These are phyloP conservation scores for Nothoprocta pentlandii DNA, from an alignment of 2,113 vertebrate species.

Conservation along the genomic window DNA sequence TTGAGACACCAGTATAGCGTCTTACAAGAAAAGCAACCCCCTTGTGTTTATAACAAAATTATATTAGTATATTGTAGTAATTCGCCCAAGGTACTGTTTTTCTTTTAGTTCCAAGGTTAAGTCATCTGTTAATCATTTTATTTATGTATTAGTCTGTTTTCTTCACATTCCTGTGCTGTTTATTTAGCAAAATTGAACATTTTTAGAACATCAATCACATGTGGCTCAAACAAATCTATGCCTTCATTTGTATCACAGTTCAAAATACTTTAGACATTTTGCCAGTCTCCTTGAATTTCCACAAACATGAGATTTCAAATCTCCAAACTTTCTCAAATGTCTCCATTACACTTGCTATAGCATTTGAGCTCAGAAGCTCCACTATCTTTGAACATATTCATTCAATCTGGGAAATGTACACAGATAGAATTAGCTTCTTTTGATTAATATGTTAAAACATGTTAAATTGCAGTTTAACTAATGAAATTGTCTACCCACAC, in stretches of 20 bases:
- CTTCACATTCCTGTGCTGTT: neutral
- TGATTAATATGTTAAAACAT: constrained; percentile 30
- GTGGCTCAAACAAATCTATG: neutral
- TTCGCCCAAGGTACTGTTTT: neutral
- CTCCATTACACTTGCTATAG: neutral
- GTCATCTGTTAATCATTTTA: neutral
- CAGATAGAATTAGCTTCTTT: neutral
- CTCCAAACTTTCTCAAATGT: neutral
- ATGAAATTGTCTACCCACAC: neutral
- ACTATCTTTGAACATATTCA: constrained; percentile 10
- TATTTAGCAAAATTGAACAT: neutral
- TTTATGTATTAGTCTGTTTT: neutral
- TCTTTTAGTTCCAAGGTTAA: neutral
- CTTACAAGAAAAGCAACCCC: neutral
- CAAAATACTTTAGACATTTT: neutral
- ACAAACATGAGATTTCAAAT: neutral
- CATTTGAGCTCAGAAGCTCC: neutral
- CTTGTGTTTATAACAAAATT: neutral
- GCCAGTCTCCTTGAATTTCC: neutral
- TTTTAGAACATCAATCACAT: neutral
- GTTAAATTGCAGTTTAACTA: constrained; percentile 3
- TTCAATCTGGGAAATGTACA: neutral
- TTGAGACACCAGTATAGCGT: neutral
- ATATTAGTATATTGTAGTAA: neutral
- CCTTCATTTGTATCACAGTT: neutral